These are phyloP conservation scores for Caradrina clavipalpis DNA, from an alignment of 2,888 invertebrate genomes.

Conservation along the genomic window DNA sequence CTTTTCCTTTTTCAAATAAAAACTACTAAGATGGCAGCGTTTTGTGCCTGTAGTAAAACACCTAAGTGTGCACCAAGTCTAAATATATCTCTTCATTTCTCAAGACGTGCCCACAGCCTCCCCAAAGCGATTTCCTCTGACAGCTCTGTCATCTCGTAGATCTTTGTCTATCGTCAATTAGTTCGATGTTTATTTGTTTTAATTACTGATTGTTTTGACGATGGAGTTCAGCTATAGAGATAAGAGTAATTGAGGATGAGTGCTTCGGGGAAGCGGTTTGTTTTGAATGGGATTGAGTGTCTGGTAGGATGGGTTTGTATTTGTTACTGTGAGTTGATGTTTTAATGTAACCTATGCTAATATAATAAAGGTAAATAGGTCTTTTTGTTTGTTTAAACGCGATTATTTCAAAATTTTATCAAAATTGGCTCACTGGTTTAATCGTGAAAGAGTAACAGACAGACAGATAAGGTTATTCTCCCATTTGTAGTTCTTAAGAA, in stretches of 20 bases:
- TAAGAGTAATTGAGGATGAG: conserved; percentile 27
- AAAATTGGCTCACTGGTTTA: too few species aligned
- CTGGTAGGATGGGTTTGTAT: background rate
- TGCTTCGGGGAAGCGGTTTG: conserved; percentile 5
- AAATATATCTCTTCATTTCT: conserved; percentile 17
- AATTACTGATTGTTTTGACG: conserved; percentile 31
- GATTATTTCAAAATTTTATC: too few species aligned
- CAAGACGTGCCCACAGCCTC: conserved; percentile 34
- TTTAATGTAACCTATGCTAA: background rate
- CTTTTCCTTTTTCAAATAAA: too few species aligned
- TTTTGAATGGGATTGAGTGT: conserved; percentile 25
- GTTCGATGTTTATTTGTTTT: conserved; percentile 53
- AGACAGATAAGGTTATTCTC: too few species aligned
- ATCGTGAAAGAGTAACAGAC: too few species aligned
- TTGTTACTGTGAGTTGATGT: background rate
- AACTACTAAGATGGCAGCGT: too few species aligned
- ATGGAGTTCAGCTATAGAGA: conserved; percentile 30
- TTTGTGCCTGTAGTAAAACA: too few species aligned
- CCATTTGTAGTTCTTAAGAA: too few species aligned
- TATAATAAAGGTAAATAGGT: too few species aligned
- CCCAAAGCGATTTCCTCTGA: conserved; percentile 37
- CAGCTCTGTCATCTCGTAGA: conserved; percentile 42
- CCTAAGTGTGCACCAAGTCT: background rate
- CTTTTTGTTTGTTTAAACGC: too few species aligned
- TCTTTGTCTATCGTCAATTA: conserved; percentile 48